Evolutionary conservation across 2,888 invertebrate genomes (phyloP), one percentile per base, ranked within the genome.

Genomic region (Trichopoda pennipes): DNA sequence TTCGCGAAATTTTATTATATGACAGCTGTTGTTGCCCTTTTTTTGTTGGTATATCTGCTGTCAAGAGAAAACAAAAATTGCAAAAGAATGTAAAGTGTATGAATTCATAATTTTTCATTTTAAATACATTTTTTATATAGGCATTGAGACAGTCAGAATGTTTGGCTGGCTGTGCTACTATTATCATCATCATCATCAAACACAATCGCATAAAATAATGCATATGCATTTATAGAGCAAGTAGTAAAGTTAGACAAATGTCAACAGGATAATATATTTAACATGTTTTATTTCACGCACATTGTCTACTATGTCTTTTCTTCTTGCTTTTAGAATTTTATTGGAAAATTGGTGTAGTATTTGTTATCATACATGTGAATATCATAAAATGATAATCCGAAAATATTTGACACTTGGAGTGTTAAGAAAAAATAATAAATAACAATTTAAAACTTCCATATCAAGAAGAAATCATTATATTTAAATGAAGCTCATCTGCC

Each of bases 1-100:
- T 80, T 86, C 88, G 87, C 87, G 87, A 87, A 89, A 87, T 89
- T 88, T 88, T 89, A 89, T 89, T 88, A 87, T 88, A 86, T 88
- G 89, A 88, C 89, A 88, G 89, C 89, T 89, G 89, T 87, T 87
- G 78, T 78, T 84, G 81, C 75, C 81, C 82, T 78, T 84, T 80
- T 76, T 38, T 53, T 42, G 80, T 42, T 56, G 69, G 12, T 38
- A 53, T 58, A 55, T 56, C 23, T 47, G 64, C 55, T 77, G 77
- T 68, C 68, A 69, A 70, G 51, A 47, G 53, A 75, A 80, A 60
- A 53, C 32, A 55, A 56, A n/a, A 49, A 60, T 3, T 7, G 7
- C 44, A 44, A 49, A 42, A 55, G 19, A 21, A 14, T 17, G 44
- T 64, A 47, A 74, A 47, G 44, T 60, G 17, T 32, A 69, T 69